phyloP scores from a whole-genome alignment of 2,797 vertebrate genomes.

The Intellagama lesueurii region DNA sequence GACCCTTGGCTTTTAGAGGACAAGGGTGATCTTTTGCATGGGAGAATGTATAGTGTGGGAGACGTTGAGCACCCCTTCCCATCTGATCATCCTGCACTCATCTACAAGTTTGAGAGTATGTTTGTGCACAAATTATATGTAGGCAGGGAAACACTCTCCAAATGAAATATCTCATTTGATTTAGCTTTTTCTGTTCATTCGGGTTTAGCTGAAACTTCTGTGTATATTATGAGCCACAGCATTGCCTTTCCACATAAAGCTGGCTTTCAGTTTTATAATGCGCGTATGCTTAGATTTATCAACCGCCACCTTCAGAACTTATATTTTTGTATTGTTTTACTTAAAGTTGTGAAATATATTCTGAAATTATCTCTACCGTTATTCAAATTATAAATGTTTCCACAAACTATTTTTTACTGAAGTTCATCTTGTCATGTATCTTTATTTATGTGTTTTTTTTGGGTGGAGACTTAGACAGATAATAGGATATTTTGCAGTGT shows the following conservation, averaged over 20 bases:
- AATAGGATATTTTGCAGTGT: too few relatives aligned
- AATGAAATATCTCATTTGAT: background rate
- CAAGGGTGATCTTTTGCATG: background rate
- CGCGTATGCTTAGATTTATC: conserved; percentile 42
- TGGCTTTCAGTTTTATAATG: conserved; percentile 42
- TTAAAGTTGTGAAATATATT: conserved; percentile 53
- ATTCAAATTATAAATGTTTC: conserved; percentile 58
- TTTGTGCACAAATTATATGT: background rate
- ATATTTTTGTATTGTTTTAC: conserved; percentile 64
- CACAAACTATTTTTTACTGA: conserved; percentile 38
- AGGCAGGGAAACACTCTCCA: background rate
- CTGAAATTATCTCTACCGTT: conserved; percentile 27
- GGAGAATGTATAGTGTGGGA: background rate
- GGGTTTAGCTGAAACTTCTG: background rate
- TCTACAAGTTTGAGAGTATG: background rate
- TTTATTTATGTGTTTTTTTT: background rate
- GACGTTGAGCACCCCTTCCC: background rate
- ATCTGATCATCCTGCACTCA: background rate
- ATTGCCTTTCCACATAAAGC: conserved; percentile 25
- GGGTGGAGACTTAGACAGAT: background rate
- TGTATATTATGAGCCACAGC: conserved; percentile 24
- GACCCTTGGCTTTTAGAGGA: background rate
- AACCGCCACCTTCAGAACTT: conserved; percentile 53
- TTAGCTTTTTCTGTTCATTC: background rate
- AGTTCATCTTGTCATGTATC: conserved; percentile 7